Evolutionary conservation across 2,113 vertebrate genomes (phyloP).

Genomic region (Macrotus californicus): DNA sequence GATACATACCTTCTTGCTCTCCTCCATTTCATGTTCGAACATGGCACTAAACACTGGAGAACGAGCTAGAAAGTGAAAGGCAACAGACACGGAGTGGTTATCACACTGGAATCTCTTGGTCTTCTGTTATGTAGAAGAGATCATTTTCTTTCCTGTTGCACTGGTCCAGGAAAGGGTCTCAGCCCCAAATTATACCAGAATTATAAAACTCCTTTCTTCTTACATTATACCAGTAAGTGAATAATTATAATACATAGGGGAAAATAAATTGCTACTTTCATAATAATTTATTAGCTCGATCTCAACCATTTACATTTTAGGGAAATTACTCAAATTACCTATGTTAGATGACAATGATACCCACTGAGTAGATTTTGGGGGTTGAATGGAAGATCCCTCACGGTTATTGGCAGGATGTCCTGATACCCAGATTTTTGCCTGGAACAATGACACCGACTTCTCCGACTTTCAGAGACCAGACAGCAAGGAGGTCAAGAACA

Average conservation of each 20-base stretch:
- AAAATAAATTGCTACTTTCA: background rate
- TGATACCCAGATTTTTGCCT: background rate
- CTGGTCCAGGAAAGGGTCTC: background rate
- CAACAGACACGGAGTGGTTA: slow-evolving; percentile 34
- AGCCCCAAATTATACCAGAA: background rate
- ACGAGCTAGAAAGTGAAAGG: slow-evolving; percentile 78
- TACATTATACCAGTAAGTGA: background rate
- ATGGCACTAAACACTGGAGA: slow-evolving; percentile 93
- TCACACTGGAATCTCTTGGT: background rate
- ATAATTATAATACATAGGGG: background rate
- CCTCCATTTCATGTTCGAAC: slow-evolving; percentile 95
- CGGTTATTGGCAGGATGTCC: background rate
- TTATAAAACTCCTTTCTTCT: slow-evolving; percentile 32
- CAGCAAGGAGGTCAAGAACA: background rate
- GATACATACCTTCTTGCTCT: slow-evolving; percentile 90
- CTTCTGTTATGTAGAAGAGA: background rate
- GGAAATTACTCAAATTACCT: background rate
- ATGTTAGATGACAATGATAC: background rate
- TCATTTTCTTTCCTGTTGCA: background rate
- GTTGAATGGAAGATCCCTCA: background rate
- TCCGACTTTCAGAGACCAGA: background rate
- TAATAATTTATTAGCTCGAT: slow-evolving; percentile 33
- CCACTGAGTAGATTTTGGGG: background rate
- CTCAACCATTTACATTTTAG: background rate
- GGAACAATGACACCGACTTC: background rate